Evolutionary conservation across 2,888 invertebrate genomes (phyloP), one percentile per base, ranked within the genome.

Genomic region (Podotricha telesiphe): DNA sequence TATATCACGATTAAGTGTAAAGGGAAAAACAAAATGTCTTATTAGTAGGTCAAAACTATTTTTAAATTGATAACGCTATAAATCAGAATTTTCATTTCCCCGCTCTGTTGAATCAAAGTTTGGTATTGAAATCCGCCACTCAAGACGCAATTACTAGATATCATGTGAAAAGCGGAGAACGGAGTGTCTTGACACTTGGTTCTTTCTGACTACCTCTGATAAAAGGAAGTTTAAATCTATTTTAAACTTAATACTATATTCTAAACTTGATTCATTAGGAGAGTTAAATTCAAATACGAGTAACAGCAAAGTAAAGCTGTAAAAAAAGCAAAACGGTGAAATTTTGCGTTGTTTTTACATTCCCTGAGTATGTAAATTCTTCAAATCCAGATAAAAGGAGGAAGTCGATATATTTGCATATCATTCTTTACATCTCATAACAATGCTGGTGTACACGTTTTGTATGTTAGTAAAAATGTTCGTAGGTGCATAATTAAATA

Each of bases 381-480:
- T 62, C 64, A 53, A 68, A 68, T 68, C 65, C 71, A 64, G 63
- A 71, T 71, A 68, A 65, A 70, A 67, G 56, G 56, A 66, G 65
- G 58, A 62, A 63, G 71, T 70, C 28, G 66, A n/a, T 58, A 48
- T 67, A 72, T 73, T 74, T 70, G 70, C 71, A 74, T 72, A 74
- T 73, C 71, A 69, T 69, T 71, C 69, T 67, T 42, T 70, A 67
- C 66, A 71, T 67, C 70, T 71, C 67, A 71, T 67, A 65, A 72
- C 70, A 71, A 69, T 67, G 74, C 65, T 61, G 28, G 28, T 28
- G 28, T 28, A 67, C 59, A 45, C 70, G 62, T 70, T 70, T 28
- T 53, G n/a, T 70, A 70, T 73, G 65, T 51, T 64, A 65, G 48
- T 59, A 61, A 68, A 74, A 74, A 73, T 55, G 69, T 72, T 20